A percentile compares a stretch with the other conserved stretches of the same genome.
These are phyloP conservation scores for Cynopterus sphinx DNA, from an alignment of 2,797 vertebrate species.

Conservation along the genomic window DNA sequence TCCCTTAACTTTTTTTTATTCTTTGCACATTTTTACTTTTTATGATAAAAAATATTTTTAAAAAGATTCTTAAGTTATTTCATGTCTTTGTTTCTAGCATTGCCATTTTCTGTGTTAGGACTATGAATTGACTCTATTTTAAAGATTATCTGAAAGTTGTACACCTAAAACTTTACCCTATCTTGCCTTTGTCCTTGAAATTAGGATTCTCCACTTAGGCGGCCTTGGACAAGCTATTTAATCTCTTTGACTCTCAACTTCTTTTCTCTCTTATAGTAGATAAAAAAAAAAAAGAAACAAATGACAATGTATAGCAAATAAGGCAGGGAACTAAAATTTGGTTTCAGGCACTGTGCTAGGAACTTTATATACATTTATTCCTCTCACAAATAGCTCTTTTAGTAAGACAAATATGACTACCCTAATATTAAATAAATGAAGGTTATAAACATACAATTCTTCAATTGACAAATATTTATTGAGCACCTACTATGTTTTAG, in stretches of 20 bases:
- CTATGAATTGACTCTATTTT: neutral
- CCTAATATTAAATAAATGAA: neutral
- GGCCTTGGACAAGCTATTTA: neutral
- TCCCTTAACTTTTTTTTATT: neutral
- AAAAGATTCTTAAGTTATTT: neutral
- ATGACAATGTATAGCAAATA: neutral
- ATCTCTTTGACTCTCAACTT: neutral
- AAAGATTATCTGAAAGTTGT: neutral
- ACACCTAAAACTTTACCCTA: neutral
- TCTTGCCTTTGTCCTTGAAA: neutral
- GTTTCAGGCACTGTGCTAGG: neutral
- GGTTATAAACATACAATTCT: neutral
- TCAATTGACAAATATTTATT: neutral
- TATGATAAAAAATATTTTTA: neutral
- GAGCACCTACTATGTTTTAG: neutral
- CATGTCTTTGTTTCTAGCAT: neutral
- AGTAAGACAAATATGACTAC: constrained; percentile 1
- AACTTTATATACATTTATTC: neutral
- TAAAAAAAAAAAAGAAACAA: neutral
- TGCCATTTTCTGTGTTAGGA: neutral
- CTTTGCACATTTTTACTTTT: neutral
- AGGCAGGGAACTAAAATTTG: neutral
- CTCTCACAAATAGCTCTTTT: constrained; percentile 4
- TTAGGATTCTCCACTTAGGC: neutral
- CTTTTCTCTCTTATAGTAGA: neutral